phyloP scores from a whole-genome alignment of 2,888 invertebrate genomes.

The Aspidapion aeneum region DNA sequence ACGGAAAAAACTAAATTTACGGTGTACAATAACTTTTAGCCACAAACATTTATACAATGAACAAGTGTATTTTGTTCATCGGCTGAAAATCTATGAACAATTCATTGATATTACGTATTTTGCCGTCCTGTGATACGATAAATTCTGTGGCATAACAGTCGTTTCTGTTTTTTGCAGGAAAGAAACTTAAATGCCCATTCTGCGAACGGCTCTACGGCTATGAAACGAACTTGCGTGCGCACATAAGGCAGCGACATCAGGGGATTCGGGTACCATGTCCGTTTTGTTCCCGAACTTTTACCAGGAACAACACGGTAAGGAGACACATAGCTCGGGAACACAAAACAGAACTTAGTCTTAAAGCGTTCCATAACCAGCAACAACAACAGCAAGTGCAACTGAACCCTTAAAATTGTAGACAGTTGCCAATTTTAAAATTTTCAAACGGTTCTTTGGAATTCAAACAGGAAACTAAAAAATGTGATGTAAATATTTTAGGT shows the following conservation, averaged over 20 bases:
- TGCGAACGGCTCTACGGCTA: slow-evolving; percentile 91
- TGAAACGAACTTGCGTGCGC: slow-evolving; percentile 88
- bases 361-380: slow-evolving; percentile 48
- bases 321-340: slow-evolving; percentile 89
- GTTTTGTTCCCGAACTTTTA: slow-evolving; percentile 86
- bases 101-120: too few species aligned
- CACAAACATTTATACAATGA: too few species aligned
- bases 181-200: slow-evolving; percentile 89
- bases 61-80: too few species aligned
- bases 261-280: slow-evolving; percentile 90
- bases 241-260: slow-evolving; percentile 88
- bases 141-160: too few species aligned
- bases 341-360: slow-evolving; percentile 63
- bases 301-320: slow-evolving; percentile 88
- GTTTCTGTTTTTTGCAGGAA: slow-evolving; percentile 68
- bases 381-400: slow-evolving; percentile 45
- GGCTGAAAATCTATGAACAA: too few species aligned
- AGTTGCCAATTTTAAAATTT: slow-evolving; percentile 17
- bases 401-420: slow-evolving; percentile 19
- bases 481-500: not conserved
- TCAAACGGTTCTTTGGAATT: slow-evolving; percentile 8
- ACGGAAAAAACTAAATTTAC: too few species aligned
- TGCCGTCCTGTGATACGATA: too few species aligned
- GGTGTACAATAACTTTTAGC: too few species aligned
- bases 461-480: not conserved